Evolutionary conservation across 2,113 vertebrate species (phyloP).

Genomic region (Lepisosteus osseus): DNA sequence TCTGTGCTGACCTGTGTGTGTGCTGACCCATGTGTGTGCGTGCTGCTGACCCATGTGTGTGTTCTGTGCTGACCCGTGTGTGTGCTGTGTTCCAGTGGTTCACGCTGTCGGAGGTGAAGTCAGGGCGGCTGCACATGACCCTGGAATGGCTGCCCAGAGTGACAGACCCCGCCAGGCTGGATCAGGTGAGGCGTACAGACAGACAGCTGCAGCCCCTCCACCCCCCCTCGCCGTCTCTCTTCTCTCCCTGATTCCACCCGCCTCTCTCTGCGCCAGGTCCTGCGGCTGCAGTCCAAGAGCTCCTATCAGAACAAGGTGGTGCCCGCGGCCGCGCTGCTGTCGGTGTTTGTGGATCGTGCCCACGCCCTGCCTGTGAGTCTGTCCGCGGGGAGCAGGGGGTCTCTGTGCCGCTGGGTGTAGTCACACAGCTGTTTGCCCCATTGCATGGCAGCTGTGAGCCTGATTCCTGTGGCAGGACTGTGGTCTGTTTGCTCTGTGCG

Average conservation of each 20-base stretch:
- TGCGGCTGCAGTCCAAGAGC: conserved; percentile 71
- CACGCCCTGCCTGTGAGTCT: conserved; percentile 74
- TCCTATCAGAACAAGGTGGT: conserved; percentile 74
- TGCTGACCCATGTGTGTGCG: not conserved
- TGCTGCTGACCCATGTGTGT: not conserved
- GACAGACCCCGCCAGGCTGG: conserved; percentile 63
- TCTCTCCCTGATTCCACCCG: not conserved
- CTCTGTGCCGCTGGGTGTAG: not conserved
- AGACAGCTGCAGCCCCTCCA: not conserved
- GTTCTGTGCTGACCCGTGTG: conserved; percentile 12
- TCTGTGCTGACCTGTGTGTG: no score
- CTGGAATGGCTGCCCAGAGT: conserved; percentile 76
- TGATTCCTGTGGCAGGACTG: no score
- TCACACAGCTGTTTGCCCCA: no score
- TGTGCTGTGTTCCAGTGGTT: conserved; percentile 73
- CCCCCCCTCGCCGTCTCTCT: not conserved
- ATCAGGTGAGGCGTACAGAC: conserved; percentile 61
- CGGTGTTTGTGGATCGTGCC: conserved; percentile 79
- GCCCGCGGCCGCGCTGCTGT: conserved; percentile 72
- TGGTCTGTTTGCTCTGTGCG: no score
- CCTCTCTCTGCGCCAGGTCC: conserved; percentile 55
- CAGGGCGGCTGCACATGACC: conserved; percentile 78
- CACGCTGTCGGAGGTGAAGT: conserved; percentile 80
- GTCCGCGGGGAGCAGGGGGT: not conserved
- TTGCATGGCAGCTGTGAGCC: no score